Conservation (phyloP, 2,888 invertebrate species). For the Eucera pruinosa region DNA sequence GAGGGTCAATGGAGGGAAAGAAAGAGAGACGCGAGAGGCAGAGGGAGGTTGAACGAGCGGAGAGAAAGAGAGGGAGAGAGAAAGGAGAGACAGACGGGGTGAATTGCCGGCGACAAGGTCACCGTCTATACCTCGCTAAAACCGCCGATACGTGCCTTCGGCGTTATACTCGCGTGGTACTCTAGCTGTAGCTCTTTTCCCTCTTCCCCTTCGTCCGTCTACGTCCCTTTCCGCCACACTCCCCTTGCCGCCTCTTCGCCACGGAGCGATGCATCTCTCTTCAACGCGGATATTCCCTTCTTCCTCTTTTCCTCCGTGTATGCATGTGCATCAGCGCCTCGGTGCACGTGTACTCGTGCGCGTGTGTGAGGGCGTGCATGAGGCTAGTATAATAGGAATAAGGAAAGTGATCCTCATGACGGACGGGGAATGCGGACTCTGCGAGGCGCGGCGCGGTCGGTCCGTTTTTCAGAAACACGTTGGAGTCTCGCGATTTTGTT, state of each 20-base stretch:
- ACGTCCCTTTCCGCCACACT: conserved; percentile 10
- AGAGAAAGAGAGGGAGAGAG: conserved; percentile 56
- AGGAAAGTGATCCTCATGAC: conserved; percentile 78
- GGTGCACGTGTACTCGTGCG: conserved; percentile 46
- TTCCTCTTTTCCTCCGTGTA: conserved; percentile 28
- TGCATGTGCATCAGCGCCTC: conserved; percentile 54
- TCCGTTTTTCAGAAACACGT: background rate
- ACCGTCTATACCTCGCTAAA: conserved; percentile 66
- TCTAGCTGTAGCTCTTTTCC: conserved; percentile 69
- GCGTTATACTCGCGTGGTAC: conserved; percentile 76
- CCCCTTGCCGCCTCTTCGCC: conserved; percentile 33
- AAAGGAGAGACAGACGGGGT: conserved; percentile 66
- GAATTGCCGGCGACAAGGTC: conserved; percentile 72
- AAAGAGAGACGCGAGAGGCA: conserved; percentile 24
- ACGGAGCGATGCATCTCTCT: conserved; percentile 30
- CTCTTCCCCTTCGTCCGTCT: conserved; percentile 16
- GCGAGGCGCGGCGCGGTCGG: background rate
- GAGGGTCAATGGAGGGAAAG: conserved; percentile 54
- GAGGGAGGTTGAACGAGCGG: conserved; percentile 16
- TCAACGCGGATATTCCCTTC: conserved; percentile 15
- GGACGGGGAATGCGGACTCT: conserved; percentile 33
- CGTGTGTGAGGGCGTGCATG: conserved; percentile 56
- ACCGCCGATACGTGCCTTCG: conserved; percentile 70
- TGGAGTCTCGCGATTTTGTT: background rate
- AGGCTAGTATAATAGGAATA: conserved; percentile 78